phyloP scores from a whole-genome alignment of 2,797 vertebrate genomes.

The Molossus molossus region DNA sequence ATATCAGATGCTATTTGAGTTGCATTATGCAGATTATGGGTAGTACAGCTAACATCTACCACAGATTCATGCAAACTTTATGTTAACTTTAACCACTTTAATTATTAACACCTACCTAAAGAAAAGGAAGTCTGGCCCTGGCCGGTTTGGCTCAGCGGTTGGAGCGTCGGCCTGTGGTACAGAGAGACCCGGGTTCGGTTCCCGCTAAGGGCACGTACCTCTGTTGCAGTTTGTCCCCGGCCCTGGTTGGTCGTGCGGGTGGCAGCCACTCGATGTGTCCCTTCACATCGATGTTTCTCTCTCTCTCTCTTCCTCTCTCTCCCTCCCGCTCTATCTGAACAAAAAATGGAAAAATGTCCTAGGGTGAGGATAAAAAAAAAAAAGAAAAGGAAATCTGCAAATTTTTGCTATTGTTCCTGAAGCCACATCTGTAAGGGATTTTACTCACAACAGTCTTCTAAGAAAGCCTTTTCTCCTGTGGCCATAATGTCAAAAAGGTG shows the following conservation, averaged over 20 bases:
- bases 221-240: too few species aligned
- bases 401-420: not conserved
- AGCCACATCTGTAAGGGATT: not conserved
- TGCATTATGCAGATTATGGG: not conserved
- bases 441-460: not conserved
- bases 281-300: too few species aligned
- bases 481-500: not conserved
- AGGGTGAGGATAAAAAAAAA: too few species aligned
- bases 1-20: constrained; percentile 18
- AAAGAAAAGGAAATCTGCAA: not conserved
- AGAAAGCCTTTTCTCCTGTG: not conserved
- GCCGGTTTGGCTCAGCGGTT: too few species aligned
- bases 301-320: too few species aligned
- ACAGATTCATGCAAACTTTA: constrained; percentile 8
- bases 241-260: too few species aligned
- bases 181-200: too few species aligned
- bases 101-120: not conserved
- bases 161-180: too few species aligned
- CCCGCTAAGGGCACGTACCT: too few species aligned
- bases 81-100: constrained; percentile 39
- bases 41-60: constrained; percentile 28
- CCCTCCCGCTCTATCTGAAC: too few species aligned
- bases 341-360: too few species aligned
- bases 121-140: not conserved
- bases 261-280: too few species aligned